Base-by-base conservation (phyloP, 2,888 invertebrate species). In the Pycnomerus fuliginosus region DNA sequence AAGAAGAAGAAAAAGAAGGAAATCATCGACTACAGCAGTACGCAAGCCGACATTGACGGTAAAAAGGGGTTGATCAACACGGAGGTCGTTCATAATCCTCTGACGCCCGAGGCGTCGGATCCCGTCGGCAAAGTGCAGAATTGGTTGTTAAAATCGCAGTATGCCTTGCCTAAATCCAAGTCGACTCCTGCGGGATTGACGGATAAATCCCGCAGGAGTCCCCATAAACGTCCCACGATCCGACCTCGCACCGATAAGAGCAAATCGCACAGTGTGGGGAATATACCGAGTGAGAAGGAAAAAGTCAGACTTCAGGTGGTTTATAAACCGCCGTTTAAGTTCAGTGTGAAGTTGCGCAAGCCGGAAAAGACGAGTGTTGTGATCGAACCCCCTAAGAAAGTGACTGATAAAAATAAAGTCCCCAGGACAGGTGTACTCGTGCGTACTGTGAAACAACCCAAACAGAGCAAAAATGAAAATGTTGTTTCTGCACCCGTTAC, bases 321-420 rank as follows among this genome's bases (percentile, higher is more conserved):
- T 15, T 90, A 89, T 69, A 90, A 90, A 67, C 90, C 90, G 34
- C 90, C 90, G 7, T 90, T 90, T 72, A 86, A 88, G 62, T 90
- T 90, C 70, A 89, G 88, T 68, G 80, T 90, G 38, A 87, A 87
- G 65, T 78, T 90, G 50, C 79, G 83, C 44, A 85, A 84, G 62
- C 82, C 84, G 38, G 85, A 85, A 52, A 85, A 85, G 67, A 79
- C 76, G 7, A 78, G 78, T 71, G 78, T 79, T 3, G 77, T 80
- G 35, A 74, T 82, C 17, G 82, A 82, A 49, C 77, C 77, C 56
- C 74, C 77, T 12, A 74, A 76, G 22, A 77, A 76, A 44, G 77
- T 53, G 22, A 57, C 45, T 48, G 37, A 20, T 36, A 40, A 57
- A 36, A 58, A 55, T 43, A 53, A 51, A 34, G 53, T 52, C 30